These are phyloP conservation scores for Stictonetta naevosa DNA, from an alignment of 2,113 vertebrate species.

Conservation along the genomic window DNA sequence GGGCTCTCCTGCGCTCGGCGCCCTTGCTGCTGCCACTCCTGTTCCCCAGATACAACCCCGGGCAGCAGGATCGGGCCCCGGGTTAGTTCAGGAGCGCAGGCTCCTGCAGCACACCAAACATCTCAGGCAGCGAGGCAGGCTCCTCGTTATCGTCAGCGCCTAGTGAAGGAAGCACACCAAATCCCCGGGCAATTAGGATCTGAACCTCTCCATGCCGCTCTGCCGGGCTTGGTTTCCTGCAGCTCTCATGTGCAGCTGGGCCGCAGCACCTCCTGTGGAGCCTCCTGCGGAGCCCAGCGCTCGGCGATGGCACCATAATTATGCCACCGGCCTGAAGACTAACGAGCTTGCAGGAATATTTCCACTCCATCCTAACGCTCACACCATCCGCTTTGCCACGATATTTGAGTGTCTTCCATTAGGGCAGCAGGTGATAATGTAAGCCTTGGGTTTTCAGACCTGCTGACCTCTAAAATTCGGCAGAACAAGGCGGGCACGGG, in stretches of 20 bases:
- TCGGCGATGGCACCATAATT: background rate
- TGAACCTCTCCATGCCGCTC: conserved; percentile 7
- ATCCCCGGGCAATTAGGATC: background rate
- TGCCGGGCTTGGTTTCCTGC: conserved; percentile 51
- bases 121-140: background rate
- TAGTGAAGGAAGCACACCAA: conserved; percentile 20
- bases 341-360: background rate
- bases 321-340: background rate
- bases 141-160: conserved; percentile 7
- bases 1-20: background rate
- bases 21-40: background rate
- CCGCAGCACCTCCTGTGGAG: background rate
- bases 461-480: background rate
- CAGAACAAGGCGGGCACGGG: rapidly evolving
- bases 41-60: background rate
- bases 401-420: background rate
- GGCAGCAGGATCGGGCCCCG: rapidly evolving
- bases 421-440: background rate
- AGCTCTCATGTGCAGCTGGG: conserved; percentile 19
- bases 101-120: background rate
- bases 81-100: background rate
- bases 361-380: background rate
- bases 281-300: background rate
- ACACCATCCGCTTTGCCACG: rapidly evolving
- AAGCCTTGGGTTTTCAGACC: background rate